Evolutionary conservation across 2,888 invertebrate species (phyloP).

Genomic region (Aleiodes alternator): DNA sequence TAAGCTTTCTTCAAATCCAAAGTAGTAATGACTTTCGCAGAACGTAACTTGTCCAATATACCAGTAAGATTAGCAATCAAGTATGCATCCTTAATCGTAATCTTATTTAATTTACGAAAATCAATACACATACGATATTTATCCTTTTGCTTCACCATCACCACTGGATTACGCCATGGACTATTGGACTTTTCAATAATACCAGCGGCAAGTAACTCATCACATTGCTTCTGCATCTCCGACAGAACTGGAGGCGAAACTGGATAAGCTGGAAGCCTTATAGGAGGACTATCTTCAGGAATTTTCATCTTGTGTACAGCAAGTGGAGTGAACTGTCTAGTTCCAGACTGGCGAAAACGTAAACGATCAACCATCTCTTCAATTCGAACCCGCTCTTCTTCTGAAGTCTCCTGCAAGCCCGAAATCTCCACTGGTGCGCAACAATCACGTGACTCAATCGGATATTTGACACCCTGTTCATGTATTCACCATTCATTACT

Average conservation of each 20-base stretch:
- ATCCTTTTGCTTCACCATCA: slow-evolving; percentile 60
- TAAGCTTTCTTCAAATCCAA: slow-evolving; percentile 64
- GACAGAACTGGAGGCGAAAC: slow-evolving; percentile 35
- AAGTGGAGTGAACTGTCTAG: slow-evolving; percentile 20
- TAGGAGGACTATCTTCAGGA: slow-evolving; percentile 1
- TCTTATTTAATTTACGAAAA: background rate
- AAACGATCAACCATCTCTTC: background rate
- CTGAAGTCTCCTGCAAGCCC: background rate
- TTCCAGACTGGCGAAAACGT: background rate
- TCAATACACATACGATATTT: slow-evolving; percentile 44
- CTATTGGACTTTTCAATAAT: slow-evolving; percentile 52
- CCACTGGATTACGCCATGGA: slow-evolving; percentile 59
- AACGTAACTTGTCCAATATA: slow-evolving; percentile 60
- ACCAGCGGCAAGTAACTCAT: slow-evolving; percentile 60
- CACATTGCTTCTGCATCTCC: slow-evolving; percentile 49
- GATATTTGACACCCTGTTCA: background rate
- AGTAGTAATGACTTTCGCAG: slow-evolving; percentile 61
- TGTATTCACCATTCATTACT: background rate
- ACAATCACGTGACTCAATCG: background rate
- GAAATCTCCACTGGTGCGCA: background rate
- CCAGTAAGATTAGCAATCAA: slow-evolving; percentile 11
- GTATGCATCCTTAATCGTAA: background rate
- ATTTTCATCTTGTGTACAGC: slow-evolving; percentile 42
- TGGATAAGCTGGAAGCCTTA: slow-evolving; percentile 37
- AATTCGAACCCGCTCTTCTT: slow-evolving; percentile 3